Percentiles rank a stretch among this genome's conserved stretches.
Evolutionary conservation across 2,888 invertebrate species (phyloP).

Genomic region (Tholera decimalis): DNA sequence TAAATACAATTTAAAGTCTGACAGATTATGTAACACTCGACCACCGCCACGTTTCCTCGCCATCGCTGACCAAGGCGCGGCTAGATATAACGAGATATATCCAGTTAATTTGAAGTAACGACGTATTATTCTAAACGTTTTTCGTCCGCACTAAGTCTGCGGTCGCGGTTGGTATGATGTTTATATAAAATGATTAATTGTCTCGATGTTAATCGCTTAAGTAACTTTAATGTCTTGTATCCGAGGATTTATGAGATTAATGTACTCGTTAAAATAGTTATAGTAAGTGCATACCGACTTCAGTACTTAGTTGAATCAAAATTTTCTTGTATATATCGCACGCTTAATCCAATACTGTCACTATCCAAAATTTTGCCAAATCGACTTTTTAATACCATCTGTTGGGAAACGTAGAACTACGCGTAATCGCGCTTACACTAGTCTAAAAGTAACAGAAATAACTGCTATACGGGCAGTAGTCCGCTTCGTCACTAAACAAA

Average conservation of each 20-base stretch:
- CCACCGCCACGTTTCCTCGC: conserved; percentile 79
- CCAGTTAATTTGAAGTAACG: conserved; percentile 75
- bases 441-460: no score
- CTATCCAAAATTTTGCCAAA: no score
- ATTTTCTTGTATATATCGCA: no score
- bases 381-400: no score
- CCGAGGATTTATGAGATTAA: conserved; percentile 31
- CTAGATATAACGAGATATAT: conserved; percentile 77
- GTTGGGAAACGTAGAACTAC: no score
- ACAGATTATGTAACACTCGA: conserved; percentile 77
- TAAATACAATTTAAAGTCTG: conserved; percentile 69
- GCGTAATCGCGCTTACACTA: no score
- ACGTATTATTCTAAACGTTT: conserved; percentile 72
- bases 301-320: not conserved
- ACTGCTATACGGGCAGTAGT: no score
- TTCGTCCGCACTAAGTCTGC: conserved; percentile 55
- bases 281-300: not conserved
- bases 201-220: conserved; percentile 40
- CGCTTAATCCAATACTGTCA: no score
- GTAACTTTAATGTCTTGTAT: conserved; percentile 36
- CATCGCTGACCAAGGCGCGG: conserved; percentile 67
- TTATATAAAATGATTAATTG: conserved; percentile 51
- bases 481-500: no score
- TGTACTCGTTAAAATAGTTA: conserved; percentile 38
- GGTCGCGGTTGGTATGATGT: conserved; percentile 38